Percentiles rank a stretch among this genome's conserved stretches.
Conservation (phyloP, 2,797 vertebrate species). For the Poeciliopsis paucimaculata region DNA sequence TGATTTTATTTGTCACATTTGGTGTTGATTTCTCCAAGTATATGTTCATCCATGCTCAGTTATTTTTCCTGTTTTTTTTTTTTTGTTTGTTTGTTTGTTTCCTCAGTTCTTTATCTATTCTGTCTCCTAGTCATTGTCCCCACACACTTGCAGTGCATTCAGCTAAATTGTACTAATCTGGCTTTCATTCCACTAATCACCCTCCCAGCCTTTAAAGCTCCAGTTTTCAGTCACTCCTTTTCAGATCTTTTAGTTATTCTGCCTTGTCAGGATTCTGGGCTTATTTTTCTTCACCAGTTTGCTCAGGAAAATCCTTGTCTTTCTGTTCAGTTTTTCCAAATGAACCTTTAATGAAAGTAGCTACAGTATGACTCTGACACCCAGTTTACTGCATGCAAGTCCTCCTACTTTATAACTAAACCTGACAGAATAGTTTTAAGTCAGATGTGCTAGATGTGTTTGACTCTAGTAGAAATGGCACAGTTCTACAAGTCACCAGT, state of each 20-base stretch:
- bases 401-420: background rate
- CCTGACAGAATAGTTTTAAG: background rate
- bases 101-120: background rate
- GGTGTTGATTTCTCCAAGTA: background rate
- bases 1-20: background rate
- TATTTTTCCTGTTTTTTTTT: background rate
- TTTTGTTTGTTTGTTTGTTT: background rate
- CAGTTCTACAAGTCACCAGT: background rate
- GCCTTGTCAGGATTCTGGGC: background rate
- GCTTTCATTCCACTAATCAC: background rate
- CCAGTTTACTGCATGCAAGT: background rate
- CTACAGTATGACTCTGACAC: background rate
- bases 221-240: background rate
- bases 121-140: background rate
- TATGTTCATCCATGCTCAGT: background rate
- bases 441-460: background rate
- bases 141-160: background rate
- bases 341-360: background rate
- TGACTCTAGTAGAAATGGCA: background rate
- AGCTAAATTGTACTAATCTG: background rate
- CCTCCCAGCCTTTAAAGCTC: background rate
- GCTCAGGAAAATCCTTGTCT: background rate
- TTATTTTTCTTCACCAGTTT: background rate
- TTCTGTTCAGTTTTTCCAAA: background rate
- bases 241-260: background rate